phyloP scores from a whole-genome alignment of 2,888 invertebrate species.

The Troilus luridus region DNA sequence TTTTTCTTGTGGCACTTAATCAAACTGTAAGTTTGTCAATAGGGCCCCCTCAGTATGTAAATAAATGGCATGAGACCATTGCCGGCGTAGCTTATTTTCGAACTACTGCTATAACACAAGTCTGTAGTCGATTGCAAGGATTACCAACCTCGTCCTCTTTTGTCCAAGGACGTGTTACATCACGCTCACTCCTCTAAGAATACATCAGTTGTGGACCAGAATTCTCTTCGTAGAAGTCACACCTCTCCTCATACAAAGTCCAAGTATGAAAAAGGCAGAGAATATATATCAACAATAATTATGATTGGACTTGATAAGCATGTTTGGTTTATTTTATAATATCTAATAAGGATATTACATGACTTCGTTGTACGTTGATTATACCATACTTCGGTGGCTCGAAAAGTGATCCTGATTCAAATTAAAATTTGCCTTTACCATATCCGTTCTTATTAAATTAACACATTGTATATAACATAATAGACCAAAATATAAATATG shows the following conservation, averaged over 20 bases:
- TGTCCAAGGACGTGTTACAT: conserved; percentile 37
- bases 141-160: conserved; percentile 40
- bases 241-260: too few relatives aligned
- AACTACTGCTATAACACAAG: background rate
- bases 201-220: conserved; percentile 20
- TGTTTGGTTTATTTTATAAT: background rate
- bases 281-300: background rate
- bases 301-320: too few relatives aligned
- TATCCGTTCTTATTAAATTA: too few relatives aligned
- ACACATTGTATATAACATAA: too few relatives aligned
- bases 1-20: background rate
- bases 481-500: too few relatives aligned
- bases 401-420: too few relatives aligned
- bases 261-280: background rate
- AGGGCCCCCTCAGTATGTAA: background rate
- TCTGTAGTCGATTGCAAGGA: background rate
- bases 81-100: background rate
- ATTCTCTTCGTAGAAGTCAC: background rate
- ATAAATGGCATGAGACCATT: background rate
- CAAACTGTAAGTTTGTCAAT: background rate
- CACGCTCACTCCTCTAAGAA: conserved; percentile 47
- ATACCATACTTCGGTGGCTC: background rate
- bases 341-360: background rate
- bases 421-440: too few relatives aligned
- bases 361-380: background rate